Evolutionary conservation across 1,140 invertebrate species (phyloP).

Genomic region (Thaumatotibia leucotreta): DNA sequence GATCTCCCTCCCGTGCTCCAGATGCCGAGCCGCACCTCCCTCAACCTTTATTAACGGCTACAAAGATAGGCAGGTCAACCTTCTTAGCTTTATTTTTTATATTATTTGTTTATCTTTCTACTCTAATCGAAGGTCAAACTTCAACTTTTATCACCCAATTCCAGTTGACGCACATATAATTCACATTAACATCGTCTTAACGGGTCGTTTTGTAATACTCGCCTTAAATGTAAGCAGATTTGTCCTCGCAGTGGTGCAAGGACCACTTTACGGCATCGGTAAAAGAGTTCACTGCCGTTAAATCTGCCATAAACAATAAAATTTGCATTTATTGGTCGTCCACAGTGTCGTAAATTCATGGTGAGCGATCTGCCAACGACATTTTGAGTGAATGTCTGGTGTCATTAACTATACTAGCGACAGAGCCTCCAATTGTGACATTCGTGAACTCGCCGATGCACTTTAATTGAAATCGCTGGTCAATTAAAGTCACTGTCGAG

Average conservation of each 20-base stretch:
- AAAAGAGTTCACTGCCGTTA: conserved; percentile 73
- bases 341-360: conserved; percentile 66
- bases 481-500: conserved; percentile 55
- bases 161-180: neutral
- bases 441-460: conserved; percentile 56
- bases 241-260: conserved; percentile 33
- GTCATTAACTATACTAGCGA: conserved; percentile 41
- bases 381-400: conserved; percentile 68
- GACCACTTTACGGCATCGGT: conserved; percentile 61
- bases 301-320: conserved; percentile 74
- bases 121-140: neutral
- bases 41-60: conserved; percentile 42
- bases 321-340: conserved; percentile 76
- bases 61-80: conserved; percentile 27
- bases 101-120: neutral
- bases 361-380: conserved; percentile 65
- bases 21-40: conserved; percentile 32
- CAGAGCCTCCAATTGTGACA: conserved; percentile 41
- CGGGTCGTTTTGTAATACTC: conserved; percentile 16
- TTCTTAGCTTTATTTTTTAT: conserved; percentile 15
- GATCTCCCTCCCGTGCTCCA: conserved; percentile 34
- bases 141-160: neutral
- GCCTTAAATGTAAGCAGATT: conserved; percentile 30
- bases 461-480: conserved; percentile 68
- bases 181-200: conserved; percentile 1